A percentile compares a stretch with the other conserved stretches of the same genome.
These are phyloP conservation scores for Drosophila baimaii DNA, from an alignment of 1,140 invertebrate genomes.

Conservation along the genomic window DNA sequence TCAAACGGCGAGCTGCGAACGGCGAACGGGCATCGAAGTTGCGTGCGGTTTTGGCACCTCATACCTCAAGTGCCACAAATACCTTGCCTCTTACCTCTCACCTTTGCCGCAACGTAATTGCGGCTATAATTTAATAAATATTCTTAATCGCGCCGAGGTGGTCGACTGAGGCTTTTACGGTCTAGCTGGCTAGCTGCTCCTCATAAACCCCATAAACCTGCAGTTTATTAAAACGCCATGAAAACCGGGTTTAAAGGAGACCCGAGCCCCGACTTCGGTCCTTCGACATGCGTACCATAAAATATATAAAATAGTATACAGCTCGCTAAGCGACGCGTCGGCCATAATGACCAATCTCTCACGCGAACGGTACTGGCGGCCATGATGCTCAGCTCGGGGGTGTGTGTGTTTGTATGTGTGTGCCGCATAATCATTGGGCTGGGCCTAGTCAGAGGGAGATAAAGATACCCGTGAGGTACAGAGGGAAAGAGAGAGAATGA, in stretches of 20 bases:
- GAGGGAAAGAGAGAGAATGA: not conserved
- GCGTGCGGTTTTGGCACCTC: slow-evolving; percentile 59
- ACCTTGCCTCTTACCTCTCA: slow-evolving; percentile 29
- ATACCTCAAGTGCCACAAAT: slow-evolving; percentile 15
- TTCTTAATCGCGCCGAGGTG: slow-evolving; percentile 59
- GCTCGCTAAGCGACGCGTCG: slow-evolving; percentile 29
- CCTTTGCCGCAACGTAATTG: slow-evolving; percentile 53
- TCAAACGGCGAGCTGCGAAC: slow-evolving; percentile 21
- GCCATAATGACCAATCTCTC: slow-evolving; percentile 63
- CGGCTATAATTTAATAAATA: slow-evolving; percentile 78
- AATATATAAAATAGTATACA: slow-evolving; percentile 33
- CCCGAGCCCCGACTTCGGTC: slow-evolving; percentile 26
- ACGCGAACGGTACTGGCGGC: slow-evolving; percentile 48
- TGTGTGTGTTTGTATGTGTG: slow-evolving; percentile 18
- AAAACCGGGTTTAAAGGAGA: slow-evolving; percentile 42
- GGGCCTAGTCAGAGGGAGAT: slow-evolving; percentile 1
- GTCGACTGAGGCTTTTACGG: slow-evolving; percentile 40
- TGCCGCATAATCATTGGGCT: slow-evolving; percentile 15
- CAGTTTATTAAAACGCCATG: slow-evolving; percentile 70
- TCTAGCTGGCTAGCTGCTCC: slow-evolving; percentile 25
- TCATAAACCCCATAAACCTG: slow-evolving; percentile 29
- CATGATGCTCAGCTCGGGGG: slow-evolving; percentile 49
- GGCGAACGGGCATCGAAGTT: slow-evolving; percentile 21
- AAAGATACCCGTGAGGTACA: not conserved
- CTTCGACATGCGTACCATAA: slow-evolving; percentile 69